Evolutionary conservation across 2,113 vertebrate genomes (phyloP), one percentile per base, ranked within the genome.

Genomic region (Uria aalge): DNA sequence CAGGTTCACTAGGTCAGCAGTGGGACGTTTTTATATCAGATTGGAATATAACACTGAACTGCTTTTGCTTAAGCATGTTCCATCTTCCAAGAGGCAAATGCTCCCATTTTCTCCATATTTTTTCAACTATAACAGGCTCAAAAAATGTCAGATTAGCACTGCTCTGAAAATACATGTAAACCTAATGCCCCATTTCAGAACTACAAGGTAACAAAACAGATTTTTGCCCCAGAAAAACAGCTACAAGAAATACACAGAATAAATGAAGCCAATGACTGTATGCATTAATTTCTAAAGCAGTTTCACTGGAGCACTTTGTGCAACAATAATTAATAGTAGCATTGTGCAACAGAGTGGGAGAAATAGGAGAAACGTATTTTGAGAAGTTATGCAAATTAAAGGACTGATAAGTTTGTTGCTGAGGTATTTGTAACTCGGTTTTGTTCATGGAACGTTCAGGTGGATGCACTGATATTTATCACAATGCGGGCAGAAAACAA

Each of bases 371-470:
- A 66, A 63, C 68, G 8, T 11, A 64, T 89, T 83, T 75, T 47
- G 45, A 47, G 22, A 38, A 15, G 57, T 73, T 62, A 30, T 15
- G 12, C 32, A 62, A 76, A 84, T 8, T 8, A 48, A 79, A 86
- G 93, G 52, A 38, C 68, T 38, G 48, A 43, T 18, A 43, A 38
- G 29, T 50, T 87, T 76, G 48, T n/a, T 87, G 83, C 81, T 89
- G 86, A 64, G 85, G 38, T 77, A 23, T 56, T 40, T 36, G 69
- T 67, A 59, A 52, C 52, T 47, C 1, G 1, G 23, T 73, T 94
- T 92, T 94, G 78, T 96, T 94, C 91, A 96, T 40, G 66, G 91
- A 94, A 96, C 0, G 0, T 95, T 95, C 89, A 96, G 91, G 93
- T 92, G 92, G 56, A 91, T 90, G 71, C 29, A 3, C 62, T 76